Conservation (phyloP, 1,140 invertebrate genomes). For the Drosophila lini region DNA sequence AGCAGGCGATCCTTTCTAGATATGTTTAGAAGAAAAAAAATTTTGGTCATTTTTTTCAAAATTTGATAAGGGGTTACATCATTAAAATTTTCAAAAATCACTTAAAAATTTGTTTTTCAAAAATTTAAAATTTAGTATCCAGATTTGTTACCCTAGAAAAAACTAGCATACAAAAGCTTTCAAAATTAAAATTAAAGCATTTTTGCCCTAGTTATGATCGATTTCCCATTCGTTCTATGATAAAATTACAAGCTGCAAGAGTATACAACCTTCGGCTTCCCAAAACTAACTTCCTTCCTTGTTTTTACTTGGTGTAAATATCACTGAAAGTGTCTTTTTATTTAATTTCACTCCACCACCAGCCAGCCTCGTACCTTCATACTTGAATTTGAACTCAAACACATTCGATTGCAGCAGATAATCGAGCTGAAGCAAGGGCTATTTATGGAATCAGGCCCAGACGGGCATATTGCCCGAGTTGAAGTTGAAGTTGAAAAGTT, state of each 20-base stretch:
- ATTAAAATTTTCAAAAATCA: not conserved
- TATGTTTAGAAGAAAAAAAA: not conserved
- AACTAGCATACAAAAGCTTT: not conserved
- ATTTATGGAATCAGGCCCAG: not conserved
- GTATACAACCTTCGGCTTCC: not conserved
- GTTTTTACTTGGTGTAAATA: not conserved
- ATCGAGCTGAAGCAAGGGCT: not conserved
- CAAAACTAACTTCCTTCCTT: not conserved
- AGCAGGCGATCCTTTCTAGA: not conserved
- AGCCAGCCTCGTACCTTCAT: not conserved
- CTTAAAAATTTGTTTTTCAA: not conserved
- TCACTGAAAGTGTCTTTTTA: not conserved
- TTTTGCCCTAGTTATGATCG: not conserved
- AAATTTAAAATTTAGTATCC: not conserved
- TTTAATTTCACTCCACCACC: not conserved
- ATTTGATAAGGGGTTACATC: not conserved
- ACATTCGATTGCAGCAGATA: constrained; percentile 1
- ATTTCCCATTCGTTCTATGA: not conserved
- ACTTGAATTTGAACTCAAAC: constrained; percentile 6
- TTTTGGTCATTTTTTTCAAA: not conserved
- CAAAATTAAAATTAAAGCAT: not conserved
- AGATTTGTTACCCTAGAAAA: not conserved
- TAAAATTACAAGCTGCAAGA: not conserved
- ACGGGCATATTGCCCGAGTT: not conserved
- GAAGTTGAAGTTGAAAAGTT: constrained; percentile 13